Evolutionary conservation across 2,888 invertebrate genomes (phyloP), one percentile per base, ranked within the genome.

Genomic region (Neoscelio sp.): DNA sequence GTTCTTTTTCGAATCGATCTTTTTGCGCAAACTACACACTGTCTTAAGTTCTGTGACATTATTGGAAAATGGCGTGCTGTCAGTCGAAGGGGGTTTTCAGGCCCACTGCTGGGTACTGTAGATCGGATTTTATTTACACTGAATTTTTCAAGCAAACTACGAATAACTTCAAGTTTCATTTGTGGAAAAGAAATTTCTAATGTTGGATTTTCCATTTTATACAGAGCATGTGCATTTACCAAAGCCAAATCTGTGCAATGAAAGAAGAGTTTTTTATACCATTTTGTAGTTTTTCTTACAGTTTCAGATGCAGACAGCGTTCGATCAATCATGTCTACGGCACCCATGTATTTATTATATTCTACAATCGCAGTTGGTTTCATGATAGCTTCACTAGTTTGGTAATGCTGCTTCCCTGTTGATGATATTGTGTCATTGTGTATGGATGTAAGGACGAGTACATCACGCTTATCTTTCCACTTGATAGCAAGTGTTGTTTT

Each of bases 281-380:
- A 82, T 42, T 82, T 82, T 62, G 78, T 68, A 18, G 52, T 35
- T 62, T 76, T 80, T 62, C 64, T 12, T 7, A 80, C 48, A n/a
- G 74, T 42, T 62, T 73, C 58, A 6, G 52, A 76, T n/a, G 73
- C n/a, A 38, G 80, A 70, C 26, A 82, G 48, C 64, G 73, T 56
- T 26, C 71, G 60, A 18, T 77, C 65, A 38, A 52, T 46, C 17
- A 18, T 38, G 52, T 71, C 44, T n/a, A 77, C 58, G 7, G 68
- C 70, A 2, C 76, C 80, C 80, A 82, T 80, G 65, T 78, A 67
- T 10, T 62, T 28, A 33, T 74, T 78, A 42, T 68, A 76, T 2
- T 73, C 50, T 10, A 70, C 48, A 44, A 67, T 56, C 10, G 67
- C 71, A 8, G 20, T 68, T 15, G 78, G 67, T 42, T 81, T 79